Base-by-base conservation (phyloP, 2,113 vertebrate genomes). In the Varanus salvator region DNA sequence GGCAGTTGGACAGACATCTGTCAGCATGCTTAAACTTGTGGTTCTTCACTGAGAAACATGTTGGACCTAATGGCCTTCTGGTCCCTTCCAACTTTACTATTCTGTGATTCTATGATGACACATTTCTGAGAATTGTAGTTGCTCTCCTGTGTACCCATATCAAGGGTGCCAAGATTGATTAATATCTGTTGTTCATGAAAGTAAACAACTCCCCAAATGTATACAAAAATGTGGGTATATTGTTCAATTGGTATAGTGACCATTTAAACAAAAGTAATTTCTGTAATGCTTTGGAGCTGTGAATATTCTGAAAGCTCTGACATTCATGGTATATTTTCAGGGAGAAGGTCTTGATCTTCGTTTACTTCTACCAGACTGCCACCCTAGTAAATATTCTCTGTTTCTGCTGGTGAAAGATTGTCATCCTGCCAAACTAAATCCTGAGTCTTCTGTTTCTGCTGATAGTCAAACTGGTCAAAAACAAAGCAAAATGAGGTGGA, bases 271-370 rank as follows among this genome's bases (percentile, higher is more conserved):
- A 54, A 82, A 27, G 5, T 21, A 17, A 82, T 88, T 84, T 84
- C 72, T 4, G 27, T 84, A 48, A 12, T 15, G 60, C 8, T 84
- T 84, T 76, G 17, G 29, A 44, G 12, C 0, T 60, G 60, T 74
- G 0, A 84, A 54, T n/a, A 74, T 25, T 54, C 71, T 87, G 75
- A 84, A 38, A 87, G 80, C 44, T 19, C 17, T 83, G 6, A 92
- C 93, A 68, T 80, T 93, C 8, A 89, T 94, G 85, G 44, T 95
- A 93, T 76, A 90, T 93, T 96, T 95, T 92, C 93, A 99, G 99
- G 99, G 98, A 52, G 99, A 99, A 96, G 98, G 99, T 94, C 98
- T 99, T 90, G 99, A 99, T 95, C 98, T 99, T 96, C 98, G 98
- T 54, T 97, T 99, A 89, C 99, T 98, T 93, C 96, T 99, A 87